Evolutionary conservation across 2,888 invertebrate genomes (phyloP).

Genomic region (Eristalinus aeneus): DNA sequence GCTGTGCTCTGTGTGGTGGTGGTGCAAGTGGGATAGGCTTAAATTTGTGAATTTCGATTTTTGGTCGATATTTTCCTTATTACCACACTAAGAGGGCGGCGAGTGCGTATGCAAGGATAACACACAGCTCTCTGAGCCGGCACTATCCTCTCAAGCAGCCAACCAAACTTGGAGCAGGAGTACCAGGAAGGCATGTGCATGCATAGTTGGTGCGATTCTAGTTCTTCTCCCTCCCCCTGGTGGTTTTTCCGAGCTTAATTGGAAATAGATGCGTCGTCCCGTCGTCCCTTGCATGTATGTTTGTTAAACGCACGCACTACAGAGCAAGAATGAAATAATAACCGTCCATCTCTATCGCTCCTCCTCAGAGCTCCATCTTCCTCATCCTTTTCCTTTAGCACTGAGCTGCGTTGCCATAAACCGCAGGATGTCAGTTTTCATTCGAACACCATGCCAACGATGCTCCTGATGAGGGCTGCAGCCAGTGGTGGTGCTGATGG

Average conservation of each 20-base stretch:
- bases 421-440: conserved; percentile 62
- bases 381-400: background rate
- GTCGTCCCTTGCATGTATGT: conserved; percentile 33
- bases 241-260: conserved; percentile 52
- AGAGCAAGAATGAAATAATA: conserved; percentile 49
- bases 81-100: conserved; percentile 2
- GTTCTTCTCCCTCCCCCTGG: conserved; percentile 11
- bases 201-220: conserved; percentile 29
- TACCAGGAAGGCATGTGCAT: background rate
- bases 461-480: background rate
- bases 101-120: conserved; percentile 48
- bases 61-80: conserved; percentile 56
- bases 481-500: background rate
- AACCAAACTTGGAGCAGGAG: background rate
- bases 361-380: background rate
- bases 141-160: conserved; percentile 22
- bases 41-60: conserved; percentile 43
- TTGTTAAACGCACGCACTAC: conserved; percentile 58
- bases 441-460: conserved; percentile 30
- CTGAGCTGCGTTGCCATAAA: conserved; percentile 39
- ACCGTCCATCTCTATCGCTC: conserved; percentile 57
- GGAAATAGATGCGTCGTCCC: conserved; percentile 34
- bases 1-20: conserved; percentile 15
- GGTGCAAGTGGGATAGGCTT: background rate
- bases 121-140: conserved; percentile 8